Conservation (phyloP, 2,113 vertebrate species). For the Heterotis niloticus region DNA sequence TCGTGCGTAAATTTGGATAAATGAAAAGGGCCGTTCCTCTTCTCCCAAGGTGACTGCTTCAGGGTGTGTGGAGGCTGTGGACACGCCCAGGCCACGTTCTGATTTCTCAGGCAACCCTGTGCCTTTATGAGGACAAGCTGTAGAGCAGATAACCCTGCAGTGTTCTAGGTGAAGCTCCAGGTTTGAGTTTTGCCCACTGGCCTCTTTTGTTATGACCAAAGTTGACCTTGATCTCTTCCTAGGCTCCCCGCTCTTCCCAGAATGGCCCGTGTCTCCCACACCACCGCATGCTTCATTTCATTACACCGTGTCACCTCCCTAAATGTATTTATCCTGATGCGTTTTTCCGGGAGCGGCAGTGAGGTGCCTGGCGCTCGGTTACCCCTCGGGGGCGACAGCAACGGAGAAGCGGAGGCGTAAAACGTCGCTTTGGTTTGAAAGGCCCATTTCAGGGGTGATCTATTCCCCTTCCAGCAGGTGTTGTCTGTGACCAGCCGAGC, state of each 20-base stretch:
- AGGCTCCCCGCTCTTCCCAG: not conserved
- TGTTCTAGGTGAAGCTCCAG: slow-evolving; percentile 11
- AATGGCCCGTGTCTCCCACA: not conserved
- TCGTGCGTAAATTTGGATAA: no score
- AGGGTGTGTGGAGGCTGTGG: not conserved
- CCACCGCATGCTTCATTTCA: not conserved
- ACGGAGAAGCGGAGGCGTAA: not conserved
- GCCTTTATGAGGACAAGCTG: slow-evolving; percentile 2
- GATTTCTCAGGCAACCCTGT: slow-evolving; percentile 11
- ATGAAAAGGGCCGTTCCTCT: no score
- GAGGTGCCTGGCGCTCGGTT: not conserved
- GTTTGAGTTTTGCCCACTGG: slow-evolving; percentile 13
- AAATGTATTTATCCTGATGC: slow-evolving; percentile 12
- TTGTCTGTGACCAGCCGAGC: slow-evolving; percentile 8
- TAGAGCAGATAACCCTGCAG: not conserved
- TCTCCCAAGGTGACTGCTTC: not conserved
- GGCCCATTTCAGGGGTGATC: not conserved
- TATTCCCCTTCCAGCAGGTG: slow-evolving; percentile 19
- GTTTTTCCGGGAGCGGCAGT: not conserved
- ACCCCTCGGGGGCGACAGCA: not conserved
- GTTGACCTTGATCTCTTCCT: slow-evolving; percentile 14
- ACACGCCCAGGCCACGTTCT: not conserved
- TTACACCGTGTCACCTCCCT: not conserved
- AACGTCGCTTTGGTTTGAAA: not conserved
- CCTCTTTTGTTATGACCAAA: slow-evolving; percentile 9